Percentiles rank a stretch among this genome's conserved stretches.
Evolutionary conservation across 2,797 vertebrate genomes (phyloP).

Genomic region (Gymnoscopelus microlampas): DNA sequence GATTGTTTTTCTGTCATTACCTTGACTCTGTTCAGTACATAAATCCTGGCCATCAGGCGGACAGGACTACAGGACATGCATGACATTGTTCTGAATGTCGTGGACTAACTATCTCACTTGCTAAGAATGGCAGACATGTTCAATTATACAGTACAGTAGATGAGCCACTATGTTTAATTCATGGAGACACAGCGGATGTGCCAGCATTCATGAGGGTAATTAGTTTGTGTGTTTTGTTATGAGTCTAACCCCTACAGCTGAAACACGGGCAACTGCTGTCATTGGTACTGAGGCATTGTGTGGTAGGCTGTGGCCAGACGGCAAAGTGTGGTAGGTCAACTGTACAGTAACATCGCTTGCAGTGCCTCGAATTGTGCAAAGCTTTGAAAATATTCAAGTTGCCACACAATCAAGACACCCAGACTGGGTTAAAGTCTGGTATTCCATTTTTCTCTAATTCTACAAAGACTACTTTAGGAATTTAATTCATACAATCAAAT

Average conservation of each 20-base stretch:
- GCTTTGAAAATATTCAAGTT: slow-evolving; percentile 47
- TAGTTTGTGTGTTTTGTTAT: slow-evolving; percentile 53
- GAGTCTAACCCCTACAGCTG: slow-evolving; percentile 46
- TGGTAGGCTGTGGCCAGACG: slow-evolving; percentile 10
- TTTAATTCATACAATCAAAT: slow-evolving; percentile 44
- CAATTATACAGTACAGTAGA: slow-evolving; percentile 48
- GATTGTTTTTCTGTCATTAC: no score
- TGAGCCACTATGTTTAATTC: slow-evolving; percentile 38
- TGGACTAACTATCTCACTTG: slow-evolving; percentile 11
- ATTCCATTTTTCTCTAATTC: slow-evolving; percentile 9
- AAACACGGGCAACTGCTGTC: slow-evolving; percentile 41
- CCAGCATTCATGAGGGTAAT: slow-evolving; percentile 53
- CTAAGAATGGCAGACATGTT: slow-evolving; percentile 28
- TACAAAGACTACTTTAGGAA: slow-evolving; percentile 33
- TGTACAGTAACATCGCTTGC: slow-evolving; percentile 57
- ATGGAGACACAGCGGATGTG: slow-evolving; percentile 31
- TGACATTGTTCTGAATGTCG: slow-evolving; percentile 18
- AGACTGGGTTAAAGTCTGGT: slow-evolving; percentile 26
- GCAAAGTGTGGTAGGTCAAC: slow-evolving; percentile 48
- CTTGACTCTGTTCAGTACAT: no score
- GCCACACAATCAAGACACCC: slow-evolving; percentile 26
- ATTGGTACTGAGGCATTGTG: slow-evolving; percentile 35
- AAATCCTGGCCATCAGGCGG: no score
- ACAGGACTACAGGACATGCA: neutral
- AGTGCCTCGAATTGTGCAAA: slow-evolving; percentile 41